phyloP scores from a whole-genome alignment of 23 tunicate genomes.

The Trididemnum clinides region DNA sequence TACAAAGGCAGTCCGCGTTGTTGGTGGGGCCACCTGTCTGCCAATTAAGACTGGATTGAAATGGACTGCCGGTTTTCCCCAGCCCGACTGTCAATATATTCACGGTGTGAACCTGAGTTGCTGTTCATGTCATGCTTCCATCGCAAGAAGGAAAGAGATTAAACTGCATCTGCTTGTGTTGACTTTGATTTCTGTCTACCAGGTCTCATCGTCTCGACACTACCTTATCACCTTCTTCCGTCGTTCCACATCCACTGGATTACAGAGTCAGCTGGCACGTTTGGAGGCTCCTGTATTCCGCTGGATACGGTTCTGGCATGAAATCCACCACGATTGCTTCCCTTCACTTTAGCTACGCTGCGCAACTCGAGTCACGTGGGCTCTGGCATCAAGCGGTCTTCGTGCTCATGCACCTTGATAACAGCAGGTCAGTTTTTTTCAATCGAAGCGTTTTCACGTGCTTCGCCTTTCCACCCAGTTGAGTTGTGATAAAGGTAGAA shows the following conservation, averaged over 20 bases:
- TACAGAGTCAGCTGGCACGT: slow-evolving; percentile 58
- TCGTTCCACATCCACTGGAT: slow-evolving; percentile 70
- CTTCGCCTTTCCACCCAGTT: too few species aligned
- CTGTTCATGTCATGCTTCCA: not conserved
- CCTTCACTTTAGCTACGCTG: slow-evolving; percentile 62
- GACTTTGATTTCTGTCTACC: not conserved
- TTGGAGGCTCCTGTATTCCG: slow-evolving; percentile 47
- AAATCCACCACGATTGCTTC: not conserved
- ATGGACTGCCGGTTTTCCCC: too few species aligned
- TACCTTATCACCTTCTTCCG: slow-evolving; percentile 44
- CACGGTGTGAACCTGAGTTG: too few species aligned
- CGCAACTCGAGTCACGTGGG: slow-evolving; percentile 67
- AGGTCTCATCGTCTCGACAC: slow-evolving; percentile 73
- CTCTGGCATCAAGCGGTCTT: slow-evolving; percentile 65
- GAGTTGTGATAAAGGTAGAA: too few species aligned
- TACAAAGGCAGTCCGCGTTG: too few species aligned
- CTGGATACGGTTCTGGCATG: slow-evolving; percentile 45
- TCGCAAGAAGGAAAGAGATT: too few species aligned
- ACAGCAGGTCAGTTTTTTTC: slow-evolving; percentile 50
- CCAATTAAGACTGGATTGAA: too few species aligned
- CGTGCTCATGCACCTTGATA: slow-evolving; percentile 66
- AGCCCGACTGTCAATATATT: too few species aligned
- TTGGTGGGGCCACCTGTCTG: too few species aligned
- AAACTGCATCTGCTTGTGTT: not conserved
- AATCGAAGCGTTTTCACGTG: too few species aligned